Conservation (phyloP, 2,797 vertebrate genomes). For the Momotus momota region DNA sequence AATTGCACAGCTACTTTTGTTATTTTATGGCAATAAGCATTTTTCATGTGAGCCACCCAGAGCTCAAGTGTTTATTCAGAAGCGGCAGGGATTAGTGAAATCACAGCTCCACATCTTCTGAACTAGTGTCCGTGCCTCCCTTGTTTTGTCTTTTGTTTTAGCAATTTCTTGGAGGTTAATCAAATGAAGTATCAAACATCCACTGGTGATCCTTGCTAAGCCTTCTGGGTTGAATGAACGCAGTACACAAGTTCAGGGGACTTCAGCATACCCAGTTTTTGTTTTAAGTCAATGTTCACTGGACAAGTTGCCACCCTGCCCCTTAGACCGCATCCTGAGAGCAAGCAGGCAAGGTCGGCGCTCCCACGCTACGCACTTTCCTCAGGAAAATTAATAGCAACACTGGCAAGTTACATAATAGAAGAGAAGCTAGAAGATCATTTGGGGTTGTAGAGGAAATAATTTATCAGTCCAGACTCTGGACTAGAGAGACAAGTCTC, state of each 20-base stretch:
- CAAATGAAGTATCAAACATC: background rate
- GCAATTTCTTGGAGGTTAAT: background rate
- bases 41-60: background rate
- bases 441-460: conserved; percentile 68
- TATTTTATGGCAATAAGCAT: background rate
- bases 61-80: background rate
- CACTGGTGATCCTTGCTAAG: background rate
- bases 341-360: conserved; percentile 12
- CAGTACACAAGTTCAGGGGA: background rate
- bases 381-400: background rate
- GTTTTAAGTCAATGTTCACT: background rate
- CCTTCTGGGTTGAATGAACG: background rate
- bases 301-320: background rate
- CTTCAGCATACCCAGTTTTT: background rate
- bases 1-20: background rate
- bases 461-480: conserved; percentile 59
- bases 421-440: conserved; percentile 49
- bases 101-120: background rate
- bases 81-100: background rate
- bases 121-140: background rate
- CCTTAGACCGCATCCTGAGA: background rate
- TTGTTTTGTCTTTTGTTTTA: background rate
- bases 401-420: conserved; percentile 44
- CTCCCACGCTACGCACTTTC: background rate
- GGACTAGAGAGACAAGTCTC: conserved; percentile 10